Evolutionary conservation across 2,113 vertebrate genomes (phyloP).

Genomic region (Amphiprion percula): DNA sequence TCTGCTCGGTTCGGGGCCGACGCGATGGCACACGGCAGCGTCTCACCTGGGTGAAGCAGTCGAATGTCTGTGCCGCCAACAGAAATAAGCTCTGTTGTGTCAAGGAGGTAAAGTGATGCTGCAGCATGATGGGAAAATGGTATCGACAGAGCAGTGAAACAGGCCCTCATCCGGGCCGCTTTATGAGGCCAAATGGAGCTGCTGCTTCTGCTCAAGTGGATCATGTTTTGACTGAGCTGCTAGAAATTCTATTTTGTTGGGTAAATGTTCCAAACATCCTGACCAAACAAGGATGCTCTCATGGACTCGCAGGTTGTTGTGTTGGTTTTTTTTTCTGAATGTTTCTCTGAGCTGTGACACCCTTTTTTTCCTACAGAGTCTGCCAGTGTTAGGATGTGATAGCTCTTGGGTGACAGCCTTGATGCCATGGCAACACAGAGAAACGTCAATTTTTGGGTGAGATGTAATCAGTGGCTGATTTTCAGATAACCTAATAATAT

Average conservation of each 20-base stretch:
- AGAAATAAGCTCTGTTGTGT: constrained; percentile 57
- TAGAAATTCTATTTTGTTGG: constrained; percentile 53
- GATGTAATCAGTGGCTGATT: constrained; percentile 71
- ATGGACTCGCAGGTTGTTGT: constrained; percentile 5
- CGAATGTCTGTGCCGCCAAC: constrained; percentile 29
- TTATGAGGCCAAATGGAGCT: constrained; percentile 64
- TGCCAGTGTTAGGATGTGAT: constrained; percentile 71
- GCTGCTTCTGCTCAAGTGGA: constrained; percentile 61
- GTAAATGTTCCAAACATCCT: constrained; percentile 67
- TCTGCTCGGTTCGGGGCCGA: constrained; percentile 39
- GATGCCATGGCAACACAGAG: constrained; percentile 81
- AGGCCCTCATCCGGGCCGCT: constrained; percentile 53
- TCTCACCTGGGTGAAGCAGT: constrained; percentile 51
- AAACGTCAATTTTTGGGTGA: constrained; percentile 70
- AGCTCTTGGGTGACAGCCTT: constrained; percentile 78
- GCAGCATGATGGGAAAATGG: constrained; percentile 54
- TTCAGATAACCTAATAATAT: constrained; percentile 68
- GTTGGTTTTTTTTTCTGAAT: constrained; percentile 4
- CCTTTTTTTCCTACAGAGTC: constrained; percentile 52
- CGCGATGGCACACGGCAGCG: constrained; percentile 1
- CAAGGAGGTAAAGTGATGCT: constrained; percentile 65
- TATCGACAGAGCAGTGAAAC: constrained; percentile 65
- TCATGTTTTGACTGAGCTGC: constrained; percentile 61
- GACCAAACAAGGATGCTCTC: constrained; percentile 55
- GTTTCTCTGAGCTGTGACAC: constrained; percentile 67